A percentile compares a stretch with the other conserved stretches of the same genome.
These are phyloP conservation scores for Alloplasta piceator DNA, from an alignment of 2,888 invertebrate genomes.

Conservation along the genomic window DNA sequence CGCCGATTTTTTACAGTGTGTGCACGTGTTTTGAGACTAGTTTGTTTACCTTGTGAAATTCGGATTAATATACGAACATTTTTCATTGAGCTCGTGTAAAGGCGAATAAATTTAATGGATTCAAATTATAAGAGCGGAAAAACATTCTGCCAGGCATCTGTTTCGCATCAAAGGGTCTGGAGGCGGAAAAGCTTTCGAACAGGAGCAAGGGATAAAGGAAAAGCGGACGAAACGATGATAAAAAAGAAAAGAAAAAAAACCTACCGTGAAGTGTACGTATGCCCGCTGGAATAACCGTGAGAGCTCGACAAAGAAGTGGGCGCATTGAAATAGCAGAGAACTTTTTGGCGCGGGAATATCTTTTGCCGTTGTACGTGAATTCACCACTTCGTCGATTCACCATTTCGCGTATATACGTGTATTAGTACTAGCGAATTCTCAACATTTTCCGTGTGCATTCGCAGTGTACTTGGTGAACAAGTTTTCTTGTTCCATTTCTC, in stretches of 20 bases:
- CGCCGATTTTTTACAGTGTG: too few species aligned
- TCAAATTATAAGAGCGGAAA: constrained; percentile 26
- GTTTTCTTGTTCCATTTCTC: constrained; percentile 61
- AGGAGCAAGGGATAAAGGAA: neutral
- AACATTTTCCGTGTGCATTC: constrained; percentile 60
- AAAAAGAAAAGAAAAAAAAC: constrained; percentile 17
- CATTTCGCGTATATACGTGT: neutral
- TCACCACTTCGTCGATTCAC: constrained; percentile 60
- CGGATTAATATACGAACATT: constrained; percentile 28
- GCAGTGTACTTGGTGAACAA: constrained; percentile 39
- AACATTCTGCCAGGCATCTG: constrained; percentile 10
- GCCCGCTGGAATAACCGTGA: constrained; percentile 57
- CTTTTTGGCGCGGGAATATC: constrained; percentile 57
- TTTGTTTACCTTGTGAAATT: constrained; percentile 26
- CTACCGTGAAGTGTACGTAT: constrained; percentile 41
- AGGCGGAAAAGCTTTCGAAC: constrained; percentile 49
- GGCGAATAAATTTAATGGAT: constrained; percentile 25
- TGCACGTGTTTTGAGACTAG: constrained; percentile 6
- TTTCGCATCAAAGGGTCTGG: constrained; percentile 36
- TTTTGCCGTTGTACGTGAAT: constrained; percentile 54
- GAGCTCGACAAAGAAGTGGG: constrained; percentile 49
- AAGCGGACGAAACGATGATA: neutral
- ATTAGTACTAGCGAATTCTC: constrained; percentile 56
- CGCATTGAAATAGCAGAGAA: constrained; percentile 62
- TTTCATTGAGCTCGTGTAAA: neutral